Evolutionary conservation across 2,888 invertebrate species (phyloP), one percentile per base, ranked within the genome.

Genomic region (Deilephila elpenor): DNA sequence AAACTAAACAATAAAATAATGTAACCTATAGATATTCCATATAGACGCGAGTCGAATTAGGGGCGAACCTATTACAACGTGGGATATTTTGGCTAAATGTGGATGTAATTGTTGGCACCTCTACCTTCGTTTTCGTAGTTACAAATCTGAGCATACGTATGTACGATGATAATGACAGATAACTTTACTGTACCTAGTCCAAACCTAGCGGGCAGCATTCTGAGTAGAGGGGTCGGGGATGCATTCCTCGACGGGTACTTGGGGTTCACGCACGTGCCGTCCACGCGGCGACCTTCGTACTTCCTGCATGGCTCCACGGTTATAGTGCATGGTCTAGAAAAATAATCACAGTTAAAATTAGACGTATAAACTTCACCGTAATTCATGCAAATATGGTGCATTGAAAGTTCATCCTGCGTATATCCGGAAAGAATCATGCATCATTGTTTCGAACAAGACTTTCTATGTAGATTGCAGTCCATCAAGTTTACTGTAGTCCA

Each of bases 261-360:
- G 0, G 86, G 82, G 62, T 86, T 86, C 32, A 77, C 76, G 73
- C 87, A 87, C 6, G 84, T 81, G 6, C 87, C 87, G 64, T 87
- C 87, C 17, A 86, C 76, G 1, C 87, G 80, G 0, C 87, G 82
- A 25, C 83, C 80, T 60, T 87, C 87, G 8, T 81, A 75, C 67
- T 83, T 80, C 17, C 76, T 78, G 74, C 87, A 87, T 51, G 82
- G 80, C 3, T 71, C 72, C 1, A 86, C 83, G 2, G 73, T 19
- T 11, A 84, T 71, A 2, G 82, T 83, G 74, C 86, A 87, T 14
- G 82, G 75, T 19, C 85, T 83, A 56, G 19, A 59, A 60, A 34
- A 60, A 56, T 17, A 19, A 56, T n/a, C 19, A 17, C 7, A 6
- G 4, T 5, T 56, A 56, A 56, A 7, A 5, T 19, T 17, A n/a